phyloP scores from a whole-genome alignment of 64 coral and sea anemone genomes.

The Porites australiensis region DNA sequence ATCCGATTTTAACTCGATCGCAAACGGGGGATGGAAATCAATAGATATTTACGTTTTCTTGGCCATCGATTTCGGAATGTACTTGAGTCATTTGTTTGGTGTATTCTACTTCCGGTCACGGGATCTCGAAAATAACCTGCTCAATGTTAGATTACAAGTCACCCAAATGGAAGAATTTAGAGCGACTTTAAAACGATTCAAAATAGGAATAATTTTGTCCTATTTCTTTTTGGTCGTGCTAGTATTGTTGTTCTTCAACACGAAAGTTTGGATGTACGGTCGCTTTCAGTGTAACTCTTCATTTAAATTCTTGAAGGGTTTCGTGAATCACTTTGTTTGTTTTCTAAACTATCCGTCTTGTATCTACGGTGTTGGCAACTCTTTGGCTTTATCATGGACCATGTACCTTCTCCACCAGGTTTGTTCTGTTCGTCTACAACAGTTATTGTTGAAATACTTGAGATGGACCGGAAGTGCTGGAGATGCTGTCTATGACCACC shows the following conservation, averaged over 20 bases:
- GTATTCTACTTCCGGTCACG: conserved; percentile 74
- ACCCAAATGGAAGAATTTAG: conserved; percentile 1
- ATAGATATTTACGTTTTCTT: conserved; percentile 73
- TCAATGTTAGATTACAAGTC: conserved; percentile 25
- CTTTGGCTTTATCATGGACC: conserved; percentile 77
- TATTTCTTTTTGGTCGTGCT: conserved; percentile 16
- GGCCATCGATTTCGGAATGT: conserved; percentile 76
- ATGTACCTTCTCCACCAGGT: conserved; percentile 77
- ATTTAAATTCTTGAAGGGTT: conserved; percentile 68
- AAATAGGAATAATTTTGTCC: conserved; percentile 46
- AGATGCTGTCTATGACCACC: conserved; percentile 63
- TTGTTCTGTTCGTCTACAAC: conserved; percentile 58
- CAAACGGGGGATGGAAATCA: conserved; percentile 54
- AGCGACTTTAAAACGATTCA: conserved; percentile 40
- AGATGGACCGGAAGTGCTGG: conserved; percentile 62
- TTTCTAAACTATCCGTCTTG: conserved; percentile 77
- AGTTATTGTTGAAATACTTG: conserved; percentile 26
- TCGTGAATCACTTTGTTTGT: conserved; percentile 63
- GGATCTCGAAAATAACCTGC: conserved; percentile 74
- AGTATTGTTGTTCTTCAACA: conserved; percentile 77
- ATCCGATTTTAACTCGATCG: conserved; percentile 36
- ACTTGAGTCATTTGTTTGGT: conserved; percentile 75
- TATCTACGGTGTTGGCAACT: conserved; percentile 77
- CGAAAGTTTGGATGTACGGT: conserved; percentile 55
- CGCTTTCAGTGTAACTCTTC: conserved; percentile 68